Conservation (phyloP, 2,888 invertebrate genomes). For the Dynastes hyllus region DNA sequence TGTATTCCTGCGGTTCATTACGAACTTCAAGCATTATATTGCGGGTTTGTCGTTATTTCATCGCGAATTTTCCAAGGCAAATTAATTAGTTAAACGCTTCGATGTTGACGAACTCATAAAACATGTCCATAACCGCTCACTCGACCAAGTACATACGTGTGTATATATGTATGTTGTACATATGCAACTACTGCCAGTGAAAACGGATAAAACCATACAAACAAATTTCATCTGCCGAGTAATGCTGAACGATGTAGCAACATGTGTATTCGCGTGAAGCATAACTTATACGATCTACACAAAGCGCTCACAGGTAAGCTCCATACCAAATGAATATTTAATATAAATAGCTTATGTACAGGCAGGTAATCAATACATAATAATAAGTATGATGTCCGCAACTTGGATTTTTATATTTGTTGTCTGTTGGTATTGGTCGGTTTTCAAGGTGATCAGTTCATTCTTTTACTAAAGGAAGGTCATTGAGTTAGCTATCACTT, state of each 20-base stretch:
- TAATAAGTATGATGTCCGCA: conserved; percentile 37
- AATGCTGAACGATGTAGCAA: background rate
- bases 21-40: background rate
- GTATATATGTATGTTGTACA: background rate
- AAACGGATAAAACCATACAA: conserved; percentile 5
- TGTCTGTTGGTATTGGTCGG: conserved; percentile 36
- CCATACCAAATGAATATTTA: conserved; percentile 26
- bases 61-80: background rate
- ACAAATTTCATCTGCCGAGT: background rate
- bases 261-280: conserved; percentile 2
- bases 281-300: conserved; percentile 6
- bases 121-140: conserved; percentile 9
- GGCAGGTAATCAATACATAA: conserved; percentile 35
- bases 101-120: conserved; percentile 20
- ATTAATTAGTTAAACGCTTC: conserved; percentile 8
- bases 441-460: conserved; percentile 43
- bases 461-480: conserved; percentile 36
- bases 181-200: background rate
- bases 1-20: background rate
- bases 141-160: background rate
- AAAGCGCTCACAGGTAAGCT: conserved; percentile 10
- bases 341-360: conserved; percentile 28
- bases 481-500: conserved; percentile 34
- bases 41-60: background rate
- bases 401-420: conserved; percentile 19